Percentiles rank a stretch among this genome's conserved stretches.
These are phyloP conservation scores for Scolanthus callimorphus DNA, from an alignment of 92 coral and sea anemone species.

Conservation along the genomic window DNA sequence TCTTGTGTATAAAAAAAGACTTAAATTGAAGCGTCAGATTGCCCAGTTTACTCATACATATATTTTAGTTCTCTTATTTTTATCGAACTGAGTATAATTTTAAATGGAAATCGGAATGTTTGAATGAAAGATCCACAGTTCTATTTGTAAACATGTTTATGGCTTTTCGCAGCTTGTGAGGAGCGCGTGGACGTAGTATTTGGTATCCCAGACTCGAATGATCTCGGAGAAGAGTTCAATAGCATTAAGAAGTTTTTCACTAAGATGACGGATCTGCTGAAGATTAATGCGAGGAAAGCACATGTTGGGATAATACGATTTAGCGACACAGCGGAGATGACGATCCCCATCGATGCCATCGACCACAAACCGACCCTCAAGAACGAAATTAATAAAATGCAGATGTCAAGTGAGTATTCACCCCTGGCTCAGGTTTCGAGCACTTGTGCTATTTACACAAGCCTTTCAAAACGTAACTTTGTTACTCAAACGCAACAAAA, in stretches of 20 bases:
- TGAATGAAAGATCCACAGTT: not conserved
- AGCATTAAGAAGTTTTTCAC: slow-evolving; percentile 45
- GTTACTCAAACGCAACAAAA: no score
- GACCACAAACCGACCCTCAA: slow-evolving; percentile 3
- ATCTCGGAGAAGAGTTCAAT: slow-evolving; percentile 29
- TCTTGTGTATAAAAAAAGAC: no score
- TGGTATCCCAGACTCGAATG: slow-evolving; percentile 73
- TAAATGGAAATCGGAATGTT: not conserved
- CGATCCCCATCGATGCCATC: slow-evolving; percentile 24
- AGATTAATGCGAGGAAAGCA: slow-evolving; percentile 15
- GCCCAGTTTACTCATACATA: no score
- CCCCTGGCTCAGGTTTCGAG: not conserved
- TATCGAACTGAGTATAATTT: not conserved
- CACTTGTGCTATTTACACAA: no score
- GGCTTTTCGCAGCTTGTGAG: slow-evolving; percentile 44
- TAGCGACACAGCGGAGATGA: slow-evolving; percentile 43
- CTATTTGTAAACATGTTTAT: not conserved
- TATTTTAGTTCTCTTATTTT: no score
- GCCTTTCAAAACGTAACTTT: no score
- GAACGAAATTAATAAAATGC: slow-evolving; percentile 7
- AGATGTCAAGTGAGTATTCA: slow-evolving; percentile 23
- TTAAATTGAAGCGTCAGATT: no score
- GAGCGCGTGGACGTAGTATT: slow-evolving; percentile 55
- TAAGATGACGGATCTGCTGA: slow-evolving; percentile 25
- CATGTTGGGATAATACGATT: slow-evolving; percentile 60